A percentile compares a stretch with the other conserved stretches of the same genome.
Conservation (phyloP, 2,113 vertebrate genomes). For the Nannospalax galili region DNA sequence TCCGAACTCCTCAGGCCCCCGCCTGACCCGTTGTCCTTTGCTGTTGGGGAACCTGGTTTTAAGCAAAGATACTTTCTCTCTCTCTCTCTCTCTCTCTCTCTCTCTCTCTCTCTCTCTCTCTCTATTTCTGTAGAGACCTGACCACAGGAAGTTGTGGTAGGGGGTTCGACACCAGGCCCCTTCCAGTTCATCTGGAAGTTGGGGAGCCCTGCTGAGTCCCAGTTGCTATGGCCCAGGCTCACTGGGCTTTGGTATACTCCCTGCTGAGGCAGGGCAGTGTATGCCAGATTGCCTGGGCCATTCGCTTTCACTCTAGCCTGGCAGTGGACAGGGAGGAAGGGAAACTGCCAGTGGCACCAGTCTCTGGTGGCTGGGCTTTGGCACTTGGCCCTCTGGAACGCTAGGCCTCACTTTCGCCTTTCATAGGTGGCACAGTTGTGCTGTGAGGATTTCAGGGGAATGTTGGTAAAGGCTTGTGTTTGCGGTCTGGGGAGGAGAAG, state of each 20-base stretch:
- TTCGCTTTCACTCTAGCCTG: not conserved
- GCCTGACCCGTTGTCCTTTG: not conserved
- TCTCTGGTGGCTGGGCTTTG: not conserved
- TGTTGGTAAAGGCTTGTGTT: not conserved
- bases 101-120: not conserved
- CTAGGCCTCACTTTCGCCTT: not conserved
- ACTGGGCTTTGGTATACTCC: not conserved
- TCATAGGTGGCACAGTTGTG: not conserved
- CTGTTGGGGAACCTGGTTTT: not conserved
- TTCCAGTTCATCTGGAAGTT: not conserved
- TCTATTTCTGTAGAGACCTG: not conserved
- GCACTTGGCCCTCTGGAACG: not conserved
- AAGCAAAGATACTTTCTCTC: too few relatives aligned
- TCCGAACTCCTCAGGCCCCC: not conserved
- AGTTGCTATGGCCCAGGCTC: not conserved
- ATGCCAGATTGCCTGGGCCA: not conserved
- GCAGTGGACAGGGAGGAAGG: not conserved
- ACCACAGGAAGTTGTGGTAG: not conserved
- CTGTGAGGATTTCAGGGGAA: not conserved
- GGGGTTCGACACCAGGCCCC: not conserved
- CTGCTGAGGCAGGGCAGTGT: not conserved
- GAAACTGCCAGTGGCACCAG: not conserved
- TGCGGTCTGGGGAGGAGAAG: not conserved
- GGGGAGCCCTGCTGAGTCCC: not conserved
- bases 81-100: not conserved